Evolutionary conservation across 2,888 invertebrate species (phyloP).

Genomic region (Resseliella maxima): DNA sequence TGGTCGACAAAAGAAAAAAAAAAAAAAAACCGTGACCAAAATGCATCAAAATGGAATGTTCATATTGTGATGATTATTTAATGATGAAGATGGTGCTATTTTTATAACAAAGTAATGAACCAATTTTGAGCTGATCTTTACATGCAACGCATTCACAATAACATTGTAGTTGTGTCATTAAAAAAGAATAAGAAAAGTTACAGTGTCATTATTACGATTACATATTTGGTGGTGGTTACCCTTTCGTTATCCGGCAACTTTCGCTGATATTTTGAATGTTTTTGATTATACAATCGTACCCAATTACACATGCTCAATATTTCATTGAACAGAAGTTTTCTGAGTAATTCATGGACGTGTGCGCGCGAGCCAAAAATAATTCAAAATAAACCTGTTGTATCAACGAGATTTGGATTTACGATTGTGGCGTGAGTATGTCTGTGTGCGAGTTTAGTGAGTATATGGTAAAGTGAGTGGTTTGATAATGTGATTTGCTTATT

Average conservation of each 20-base stretch:
- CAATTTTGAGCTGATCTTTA: background rate
- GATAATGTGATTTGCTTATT: background rate
- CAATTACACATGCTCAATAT: conserved; percentile 17
- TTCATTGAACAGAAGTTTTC: background rate
- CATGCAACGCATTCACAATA: background rate
- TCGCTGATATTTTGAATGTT: conserved; percentile 4
- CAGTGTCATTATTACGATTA: conserved; percentile 9
- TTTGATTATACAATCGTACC: background rate
- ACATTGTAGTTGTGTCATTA: background rate
- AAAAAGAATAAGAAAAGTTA: background rate
- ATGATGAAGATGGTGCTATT: background rate
- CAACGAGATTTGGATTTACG: background rate
- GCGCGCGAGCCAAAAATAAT: background rate
- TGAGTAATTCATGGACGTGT: background rate
- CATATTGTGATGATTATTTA: background rate
- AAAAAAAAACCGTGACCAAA: no score
- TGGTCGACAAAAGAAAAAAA: background rate
- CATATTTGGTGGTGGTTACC: conserved; percentile 16
- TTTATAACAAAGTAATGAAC: background rate
- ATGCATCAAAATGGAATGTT: conserved; percentile 12
- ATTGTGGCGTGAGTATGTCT: background rate
- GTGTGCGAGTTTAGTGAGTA: background rate
- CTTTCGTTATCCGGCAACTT: conserved; percentile 36
- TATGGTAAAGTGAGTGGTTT: background rate
- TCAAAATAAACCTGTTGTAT: background rate